Evolutionary conservation across 1,140 invertebrate genomes (phyloP), one percentile per base, ranked within the genome.

Genomic region (Calephelis virginiensis): DNA sequence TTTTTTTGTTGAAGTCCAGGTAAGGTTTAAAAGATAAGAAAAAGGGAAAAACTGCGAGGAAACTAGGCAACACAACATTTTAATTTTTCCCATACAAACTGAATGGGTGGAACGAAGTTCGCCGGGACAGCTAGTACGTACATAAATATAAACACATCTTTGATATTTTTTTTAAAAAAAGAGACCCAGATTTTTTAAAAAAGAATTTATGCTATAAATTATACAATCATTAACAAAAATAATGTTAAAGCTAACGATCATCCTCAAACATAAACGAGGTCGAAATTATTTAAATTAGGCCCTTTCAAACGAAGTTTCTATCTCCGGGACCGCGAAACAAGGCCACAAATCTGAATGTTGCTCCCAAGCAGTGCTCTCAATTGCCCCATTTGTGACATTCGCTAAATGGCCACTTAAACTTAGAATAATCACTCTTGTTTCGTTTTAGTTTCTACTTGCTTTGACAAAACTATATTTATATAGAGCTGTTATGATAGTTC

Each of bases 251-350:
- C 45, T 59, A 45, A 64, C 50, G 40, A 65, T 49, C 50, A 13
- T 65, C 38, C 38, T 65, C 50, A 46, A 56, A 59, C 38, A 17
- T 56, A 65, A 63, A 67, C 37, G 56, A 13, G 17, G 67, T 59
- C 17, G 61, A 56, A 68, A 59, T 68, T 63, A 68, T 68, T 68
- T 46, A 68, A 68, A 67, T 67, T n/a, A 59, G 50, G 28, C 49
- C 12, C 17, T 63, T 48, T 37, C 47, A 13, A 17, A 17, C 47
- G 50, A 63, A 67, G 62, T 38, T 56, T 53, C 48, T 45, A 53
- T 17, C 66, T 45, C 53, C 53, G 14, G 9, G 12, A 28, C 53
- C 53, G 53, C 53, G 17, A 11, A 28, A 10, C 50, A 37, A 17
- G 12, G 28, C 53, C 53, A 37, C 53, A 56, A 56, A 56, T 56